Conservation (phyloP, 1,140 invertebrate species). For the Cataglyphis hispanica region DNA sequence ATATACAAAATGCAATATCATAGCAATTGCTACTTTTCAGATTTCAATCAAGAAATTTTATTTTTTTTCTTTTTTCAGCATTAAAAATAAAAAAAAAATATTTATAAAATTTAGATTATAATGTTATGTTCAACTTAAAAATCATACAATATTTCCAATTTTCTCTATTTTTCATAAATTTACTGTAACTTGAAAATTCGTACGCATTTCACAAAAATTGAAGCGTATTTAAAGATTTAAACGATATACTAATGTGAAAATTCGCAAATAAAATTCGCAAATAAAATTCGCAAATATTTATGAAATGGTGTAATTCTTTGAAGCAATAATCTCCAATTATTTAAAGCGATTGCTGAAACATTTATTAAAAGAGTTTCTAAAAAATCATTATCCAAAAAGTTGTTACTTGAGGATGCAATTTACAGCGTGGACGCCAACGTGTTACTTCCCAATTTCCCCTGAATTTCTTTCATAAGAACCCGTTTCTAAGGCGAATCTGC, state of each 20-base stretch:
- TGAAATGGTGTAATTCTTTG: neutral
- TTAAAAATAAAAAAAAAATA: neutral
- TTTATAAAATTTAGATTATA: neutral
- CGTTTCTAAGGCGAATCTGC: constrained; percentile 10
- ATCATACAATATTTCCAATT: neutral
- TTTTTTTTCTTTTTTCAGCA: neutral
- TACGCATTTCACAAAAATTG: neutral
- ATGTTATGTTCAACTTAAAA: neutral
- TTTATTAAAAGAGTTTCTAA: neutral
- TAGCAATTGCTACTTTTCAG: neutral
- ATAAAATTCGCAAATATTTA: neutral
- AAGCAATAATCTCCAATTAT: neutral
- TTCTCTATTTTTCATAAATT: constrained; percentile 9
- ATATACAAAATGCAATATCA: neutral
- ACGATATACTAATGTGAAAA: neutral
- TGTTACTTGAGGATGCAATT: constrained; percentile 15
- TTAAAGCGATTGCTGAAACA: neutral
- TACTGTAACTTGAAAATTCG: neutral
- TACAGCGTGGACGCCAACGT: neutral
- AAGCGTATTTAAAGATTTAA: neutral
- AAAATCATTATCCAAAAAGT: neutral
- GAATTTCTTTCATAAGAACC: constrained; percentile 17
- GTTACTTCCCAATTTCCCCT: constrained; percentile 31
- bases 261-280: neutral
- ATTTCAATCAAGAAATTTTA: neutral